phyloP scores from a whole-genome alignment of 2,888 invertebrate species.

The Patella pellucida region DNA sequence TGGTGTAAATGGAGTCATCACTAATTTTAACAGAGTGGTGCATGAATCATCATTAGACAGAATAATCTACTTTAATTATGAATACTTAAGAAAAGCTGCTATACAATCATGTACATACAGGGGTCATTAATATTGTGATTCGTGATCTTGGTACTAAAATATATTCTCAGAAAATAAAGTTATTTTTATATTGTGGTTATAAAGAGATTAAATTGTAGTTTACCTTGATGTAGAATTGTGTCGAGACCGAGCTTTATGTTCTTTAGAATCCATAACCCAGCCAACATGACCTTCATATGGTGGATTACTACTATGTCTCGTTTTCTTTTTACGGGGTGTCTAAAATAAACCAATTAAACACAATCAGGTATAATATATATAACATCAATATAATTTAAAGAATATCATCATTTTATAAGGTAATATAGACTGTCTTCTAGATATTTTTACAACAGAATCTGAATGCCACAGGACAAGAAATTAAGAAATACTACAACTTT shows the following conservation, averaged over 20 bases:
- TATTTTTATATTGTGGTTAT: too few species aligned
- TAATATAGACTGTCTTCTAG: too few species aligned
- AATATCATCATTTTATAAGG: too few species aligned
- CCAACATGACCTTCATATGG: conserved; percentile 94
- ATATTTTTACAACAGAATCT: too few species aligned
- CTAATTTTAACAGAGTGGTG: conserved; percentile 1
- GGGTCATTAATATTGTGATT: neutral
- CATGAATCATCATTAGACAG: conserved; percentile 4
- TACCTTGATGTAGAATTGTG: conserved; percentile 58
- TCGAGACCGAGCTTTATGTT: conserved; percentile 60
- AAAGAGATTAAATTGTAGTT: conserved; percentile 16
- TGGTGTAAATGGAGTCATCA: conserved; percentile 10
- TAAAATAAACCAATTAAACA: conserved; percentile 30
- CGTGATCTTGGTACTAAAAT: neutral
- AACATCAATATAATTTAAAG: too few species aligned
- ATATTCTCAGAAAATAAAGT: too few species aligned
- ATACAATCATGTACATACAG: neutral
- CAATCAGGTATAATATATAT: too few species aligned
- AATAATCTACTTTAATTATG: neutral
- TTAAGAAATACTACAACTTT: too few species aligned
- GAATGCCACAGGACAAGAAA: too few species aligned
- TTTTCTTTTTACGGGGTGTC: conserved; percentile 71
- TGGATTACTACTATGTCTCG: conserved; percentile 84
- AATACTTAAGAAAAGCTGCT: neutral
- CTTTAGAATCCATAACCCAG: conserved; percentile 87